Conservation (phyloP, 2,113 vertebrate species). For the Zonotrichia leucophrys region DNA sequence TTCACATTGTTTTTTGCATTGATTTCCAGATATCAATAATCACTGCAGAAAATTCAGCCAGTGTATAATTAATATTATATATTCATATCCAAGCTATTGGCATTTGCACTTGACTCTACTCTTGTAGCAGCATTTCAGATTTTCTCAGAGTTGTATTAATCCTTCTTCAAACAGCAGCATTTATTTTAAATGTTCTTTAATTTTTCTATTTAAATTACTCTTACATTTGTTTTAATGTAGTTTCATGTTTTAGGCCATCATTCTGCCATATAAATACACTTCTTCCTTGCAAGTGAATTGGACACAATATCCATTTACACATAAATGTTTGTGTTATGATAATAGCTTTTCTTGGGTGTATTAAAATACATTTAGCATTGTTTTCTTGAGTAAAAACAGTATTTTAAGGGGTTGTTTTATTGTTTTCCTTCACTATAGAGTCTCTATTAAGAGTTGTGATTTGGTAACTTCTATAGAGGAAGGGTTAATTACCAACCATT, state of each 20-base stretch:
- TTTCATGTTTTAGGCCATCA: background rate
- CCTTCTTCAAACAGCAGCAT: background rate
- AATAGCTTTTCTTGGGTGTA: background rate
- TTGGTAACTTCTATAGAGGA: background rate
- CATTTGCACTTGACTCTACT: background rate
- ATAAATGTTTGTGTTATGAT: rapidly evolving
- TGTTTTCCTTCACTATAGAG: background rate
- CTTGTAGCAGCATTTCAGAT: background rate
- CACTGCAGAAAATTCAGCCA: background rate
- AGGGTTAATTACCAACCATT: background rate
- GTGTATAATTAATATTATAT: background rate
- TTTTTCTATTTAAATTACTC: background rate
- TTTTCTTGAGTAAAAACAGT: background rate
- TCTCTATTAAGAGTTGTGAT: background rate
- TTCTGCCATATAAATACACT: background rate
- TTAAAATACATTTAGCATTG: background rate
- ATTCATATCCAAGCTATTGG: background rate
- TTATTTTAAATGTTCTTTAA: background rate
- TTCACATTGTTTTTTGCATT: background rate
- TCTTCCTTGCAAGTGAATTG: background rate
- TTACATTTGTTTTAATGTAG: background rate
- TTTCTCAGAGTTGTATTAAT: background rate
- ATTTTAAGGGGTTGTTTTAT: background rate
- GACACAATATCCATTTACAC: background rate
- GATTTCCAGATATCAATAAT: background rate